Evolutionary conservation across 2,113 vertebrate species (phyloP), one percentile per base, ranked within the genome.

Genomic region (Hippocampus abdominalis): DNA sequence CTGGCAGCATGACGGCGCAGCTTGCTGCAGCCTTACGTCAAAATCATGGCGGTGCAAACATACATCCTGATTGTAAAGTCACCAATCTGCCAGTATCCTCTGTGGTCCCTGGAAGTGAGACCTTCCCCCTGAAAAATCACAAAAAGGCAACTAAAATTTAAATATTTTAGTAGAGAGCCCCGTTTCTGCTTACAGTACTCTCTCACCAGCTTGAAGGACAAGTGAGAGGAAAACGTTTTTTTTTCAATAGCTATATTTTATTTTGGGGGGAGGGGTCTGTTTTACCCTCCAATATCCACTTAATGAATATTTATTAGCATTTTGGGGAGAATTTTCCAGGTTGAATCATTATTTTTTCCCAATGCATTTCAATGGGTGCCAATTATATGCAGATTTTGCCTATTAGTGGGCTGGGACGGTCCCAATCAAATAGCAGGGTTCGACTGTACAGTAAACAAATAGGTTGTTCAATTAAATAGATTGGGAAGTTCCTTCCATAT

Each of bases 1-100:
- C 97, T 0, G 97, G 97, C 78, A 98, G 92, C 94, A 95, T 96
- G 90, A 78, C 87, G 68, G 64, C 32, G 81, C 75, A 72, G 56
- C 74, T 80, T 39, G 32, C 51, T 40, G 46, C 23, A 29, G 78
- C 48, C 42, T 84, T 71, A 88, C 25, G 64, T 69, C 39, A 62
- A 63, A 78, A 79, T 70, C 78, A 80, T 76, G 15, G 62, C 64
- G 73, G 68, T 39, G 69, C 61, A 80, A 69, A 69, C 66, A 7
- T 20, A 49, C 67, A 75, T 70, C 46, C 27, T 74, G 66, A 32
- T 29, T 54, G 20, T 9, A 11, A 54, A 54, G 18, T 32, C 57
- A 60, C 8, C 51, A 21, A 49, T 18, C 10, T 57, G 54, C 23
- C 23, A 8, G 15, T 59, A 32, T 32, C 27, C 15, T 60, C 10